Percentiles rank a stretch among this genome's conserved stretches.
Conservation (phyloP, 2,888 invertebrate genomes). For the Pyralis farinalis region DNA sequence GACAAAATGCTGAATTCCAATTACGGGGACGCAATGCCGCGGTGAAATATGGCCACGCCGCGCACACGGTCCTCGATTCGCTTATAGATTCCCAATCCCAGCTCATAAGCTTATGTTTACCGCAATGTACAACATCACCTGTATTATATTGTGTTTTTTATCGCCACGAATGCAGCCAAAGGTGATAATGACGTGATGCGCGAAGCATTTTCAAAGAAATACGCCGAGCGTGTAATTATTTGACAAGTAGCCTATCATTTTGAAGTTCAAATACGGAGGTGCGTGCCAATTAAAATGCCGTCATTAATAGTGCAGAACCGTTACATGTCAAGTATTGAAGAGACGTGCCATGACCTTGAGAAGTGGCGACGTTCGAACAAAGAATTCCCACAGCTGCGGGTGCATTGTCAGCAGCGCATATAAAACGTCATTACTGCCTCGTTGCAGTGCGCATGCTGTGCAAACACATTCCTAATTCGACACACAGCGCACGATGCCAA, state of each 20-base stretch:
- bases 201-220: background rate
- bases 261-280: background rate
- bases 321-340: background rate
- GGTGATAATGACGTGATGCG: background rate
- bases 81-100: too few relatives aligned
- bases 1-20: constrained; percentile 38
- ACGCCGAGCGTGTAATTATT: constrained; percentile 1
- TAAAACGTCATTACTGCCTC: constrained; percentile 38
- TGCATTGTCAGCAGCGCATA: constrained; percentile 36
- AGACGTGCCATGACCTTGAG: constrained; percentile 46
- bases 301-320: background rate
- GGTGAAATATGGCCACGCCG: constrained; percentile 25
- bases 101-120: constrained; percentile 11
- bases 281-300: background rate
- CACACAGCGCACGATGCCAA: constrained; percentile 29
- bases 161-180: background rate
- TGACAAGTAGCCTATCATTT: constrained; percentile 5
- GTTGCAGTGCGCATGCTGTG: constrained; percentile 43
- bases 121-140: background rate
- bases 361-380: constrained; percentile 50
- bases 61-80: constrained; percentile 23
- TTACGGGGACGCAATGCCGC: constrained; percentile 29
- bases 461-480: constrained; percentile 69
- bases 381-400: constrained; percentile 38
- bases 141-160: too few relatives aligned